Evolutionary conservation across 2,113 vertebrate species (phyloP).

Genomic region (Malurus cyaneus): DNA sequence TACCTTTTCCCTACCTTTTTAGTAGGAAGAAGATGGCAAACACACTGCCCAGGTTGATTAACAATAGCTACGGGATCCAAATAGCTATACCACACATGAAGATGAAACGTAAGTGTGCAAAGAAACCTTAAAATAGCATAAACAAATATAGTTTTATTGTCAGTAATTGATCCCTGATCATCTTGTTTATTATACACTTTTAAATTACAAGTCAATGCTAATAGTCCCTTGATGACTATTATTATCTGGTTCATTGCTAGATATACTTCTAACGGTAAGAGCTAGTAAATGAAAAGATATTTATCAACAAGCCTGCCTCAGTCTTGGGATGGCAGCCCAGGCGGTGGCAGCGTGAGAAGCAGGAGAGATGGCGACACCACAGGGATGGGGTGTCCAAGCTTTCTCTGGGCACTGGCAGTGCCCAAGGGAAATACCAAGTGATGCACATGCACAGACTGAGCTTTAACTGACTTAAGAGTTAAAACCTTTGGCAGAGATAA

Average conservation of each 20-base stretch:
- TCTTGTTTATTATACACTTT: neutral
- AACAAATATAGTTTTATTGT: neutral
- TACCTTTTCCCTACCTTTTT: neutral
- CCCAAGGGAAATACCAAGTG: neutral
- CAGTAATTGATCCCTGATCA: neutral
- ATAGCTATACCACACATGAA: neutral
- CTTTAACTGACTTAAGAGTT: neutral
- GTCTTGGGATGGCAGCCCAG: neutral
- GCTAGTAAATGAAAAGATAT: neutral
- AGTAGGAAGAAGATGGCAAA: neutral
- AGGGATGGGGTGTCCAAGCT: neutral
- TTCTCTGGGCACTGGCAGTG: neutral
- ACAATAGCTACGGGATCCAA: neutral
- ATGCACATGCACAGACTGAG: rapidly evolving
- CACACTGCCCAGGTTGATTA: neutral
- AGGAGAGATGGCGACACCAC: neutral
- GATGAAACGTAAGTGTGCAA: neutral
- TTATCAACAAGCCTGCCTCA: neutral
- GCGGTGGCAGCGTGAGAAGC: rapidly evolving
- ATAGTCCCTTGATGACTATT: conserved; percentile 35
- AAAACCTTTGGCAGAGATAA: neutral
- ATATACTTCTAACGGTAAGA: neutral
- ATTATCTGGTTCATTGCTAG: neutral
- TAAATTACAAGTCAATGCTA: neutral
- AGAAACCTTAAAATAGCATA: neutral